Percentiles rank a stretch among this genome's conserved stretches.
phyloP scores from a whole-genome alignment of 2,888 invertebrate genomes.

The Lithophane socia region DNA sequence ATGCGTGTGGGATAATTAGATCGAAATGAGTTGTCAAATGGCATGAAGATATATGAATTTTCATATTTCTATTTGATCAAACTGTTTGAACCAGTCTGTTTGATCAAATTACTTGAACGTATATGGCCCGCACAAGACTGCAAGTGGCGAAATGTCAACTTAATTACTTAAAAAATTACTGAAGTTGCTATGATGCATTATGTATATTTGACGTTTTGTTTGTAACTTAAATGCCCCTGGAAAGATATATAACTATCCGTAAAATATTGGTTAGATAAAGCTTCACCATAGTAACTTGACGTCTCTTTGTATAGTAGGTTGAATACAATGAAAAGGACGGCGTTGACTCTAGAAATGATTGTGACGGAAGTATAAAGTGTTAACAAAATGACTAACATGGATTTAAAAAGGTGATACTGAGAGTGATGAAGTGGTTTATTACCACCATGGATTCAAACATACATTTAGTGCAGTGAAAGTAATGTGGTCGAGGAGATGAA shows the following conservation, averaged over 20 bases:
- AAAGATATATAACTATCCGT: slow-evolving; percentile 11
- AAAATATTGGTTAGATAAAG: slow-evolving; percentile 12
- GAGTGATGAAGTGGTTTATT: slow-evolving; percentile 62
- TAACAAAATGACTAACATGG: slow-evolving; percentile 46
- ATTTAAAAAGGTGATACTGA: slow-evolving; percentile 61
- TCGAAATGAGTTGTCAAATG: too few relatives aligned
- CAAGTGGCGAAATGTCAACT: slow-evolving; percentile 6
- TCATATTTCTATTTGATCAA: too few relatives aligned
- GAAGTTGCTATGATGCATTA: background rate
- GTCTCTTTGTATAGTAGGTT: slow-evolving; percentile 17
- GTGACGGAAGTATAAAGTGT: slow-evolving; percentile 22
- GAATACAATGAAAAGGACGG: slow-evolving; percentile 32
- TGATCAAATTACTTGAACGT: too few relatives aligned
- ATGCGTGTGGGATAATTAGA: too few relatives aligned
- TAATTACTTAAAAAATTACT: background rate
- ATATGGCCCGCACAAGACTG: too few relatives aligned
- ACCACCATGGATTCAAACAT: slow-evolving; percentile 82
- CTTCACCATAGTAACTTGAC: slow-evolving; percentile 31
- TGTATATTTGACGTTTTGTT: background rate
- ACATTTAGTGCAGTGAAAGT: slow-evolving; percentile 76
- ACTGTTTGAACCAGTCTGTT: too few relatives aligned
- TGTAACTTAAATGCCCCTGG: background rate
- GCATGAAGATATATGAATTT: too few relatives aligned
- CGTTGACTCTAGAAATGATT: slow-evolving; percentile 1
- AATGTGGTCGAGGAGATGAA: slow-evolving; percentile 66